Evolutionary conservation across 1,140 invertebrate species (phyloP), one percentile per base, ranked within the genome.

Genomic region (Cryptotermes secundus): DNA sequence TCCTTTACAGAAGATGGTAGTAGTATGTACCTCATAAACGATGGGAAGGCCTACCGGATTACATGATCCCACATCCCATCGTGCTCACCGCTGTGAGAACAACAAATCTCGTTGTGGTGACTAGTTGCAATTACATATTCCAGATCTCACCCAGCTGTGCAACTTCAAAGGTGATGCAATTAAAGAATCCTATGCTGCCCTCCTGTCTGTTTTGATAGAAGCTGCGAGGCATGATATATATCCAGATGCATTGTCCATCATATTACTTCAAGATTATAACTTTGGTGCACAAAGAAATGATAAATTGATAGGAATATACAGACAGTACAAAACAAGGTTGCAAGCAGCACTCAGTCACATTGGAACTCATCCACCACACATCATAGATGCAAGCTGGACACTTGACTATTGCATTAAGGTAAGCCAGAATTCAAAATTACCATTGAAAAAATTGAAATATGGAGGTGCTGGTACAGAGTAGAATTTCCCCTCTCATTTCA

Each of bases 361-460:
- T 85, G 92, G 92, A 31, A 88, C 87, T 85, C 87, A 89, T 87
- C 86, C 92, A 84, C 92, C 93, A 10, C 93, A 93, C 86, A 91
- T 95, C 80, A 90, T 92, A n/a, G 93, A 95, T 87, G 89, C 93
- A 6, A 91, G 92, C 86, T 95, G 93, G 93, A 92, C 92, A 88
- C 88, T 94, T 79, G 93, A 94, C 88, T 92, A 91, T 86, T 89
- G 90, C 36, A 86, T 91, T 22, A 92, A 92, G 87, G 92, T 92
- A 89, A 86, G 85, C 72, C 36, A 53, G 34, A n/a, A 45, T 82
- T 36, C 38, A 34, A 72, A 49, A 49, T 38, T 49, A 49, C 19
- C 38, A n/a, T n/a, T n/a, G n/a, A 42, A 3, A 42, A 42, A 42
- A 42, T 42, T 0, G 38, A 12, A n/a, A n/a, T 14, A 10, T 42